These are phyloP conservation scores for Phyllotreta striolata DNA, from an alignment of 2,888 invertebrate genomes.

Conservation along the genomic window DNA sequence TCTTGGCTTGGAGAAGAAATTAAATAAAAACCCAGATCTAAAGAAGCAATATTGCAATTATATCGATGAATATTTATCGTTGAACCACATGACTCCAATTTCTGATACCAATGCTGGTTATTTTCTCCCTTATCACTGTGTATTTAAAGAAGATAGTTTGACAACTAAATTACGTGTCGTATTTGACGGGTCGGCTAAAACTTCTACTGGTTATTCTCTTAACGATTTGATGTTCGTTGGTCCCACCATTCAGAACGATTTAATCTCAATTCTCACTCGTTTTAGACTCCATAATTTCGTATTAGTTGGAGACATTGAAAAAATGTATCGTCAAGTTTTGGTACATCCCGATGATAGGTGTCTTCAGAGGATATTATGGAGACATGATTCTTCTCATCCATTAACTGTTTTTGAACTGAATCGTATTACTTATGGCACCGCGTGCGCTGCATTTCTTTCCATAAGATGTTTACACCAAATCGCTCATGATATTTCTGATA, in stretches of 20 bases:
- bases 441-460: constrained; percentile 36
- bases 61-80: too few relatives aligned
- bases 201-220: constrained; percentile 23
- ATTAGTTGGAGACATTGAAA: constrained; percentile 36
- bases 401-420: constrained; percentile 32
- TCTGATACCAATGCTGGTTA: too few relatives aligned
- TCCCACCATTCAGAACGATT: constrained; percentile 36
- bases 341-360: constrained; percentile 28
- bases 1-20: constrained; percentile 20
- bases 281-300: constrained; percentile 38
- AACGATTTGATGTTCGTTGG: constrained; percentile 32
- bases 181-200: constrained; percentile 24
- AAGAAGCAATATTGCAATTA: too few relatives aligned
- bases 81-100: too few relatives aligned
- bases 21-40: neutral
- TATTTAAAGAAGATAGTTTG: constrained; percentile 9
- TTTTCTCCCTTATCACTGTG: too few relatives aligned
- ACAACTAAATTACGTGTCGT: constrained; percentile 33
- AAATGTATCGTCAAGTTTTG: constrained; percentile 40
- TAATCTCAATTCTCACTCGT: constrained; percentile 33
- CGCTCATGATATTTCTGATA: too few relatives aligned
- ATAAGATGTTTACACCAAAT: constrained; percentile 31
- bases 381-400: constrained; percentile 15
- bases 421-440: constrained; percentile 39
- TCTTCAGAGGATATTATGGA: constrained; percentile 41